Evolutionary conservation across 1,140 invertebrate genomes (phyloP).

Genomic region (Bombus sylvicola): DNA sequence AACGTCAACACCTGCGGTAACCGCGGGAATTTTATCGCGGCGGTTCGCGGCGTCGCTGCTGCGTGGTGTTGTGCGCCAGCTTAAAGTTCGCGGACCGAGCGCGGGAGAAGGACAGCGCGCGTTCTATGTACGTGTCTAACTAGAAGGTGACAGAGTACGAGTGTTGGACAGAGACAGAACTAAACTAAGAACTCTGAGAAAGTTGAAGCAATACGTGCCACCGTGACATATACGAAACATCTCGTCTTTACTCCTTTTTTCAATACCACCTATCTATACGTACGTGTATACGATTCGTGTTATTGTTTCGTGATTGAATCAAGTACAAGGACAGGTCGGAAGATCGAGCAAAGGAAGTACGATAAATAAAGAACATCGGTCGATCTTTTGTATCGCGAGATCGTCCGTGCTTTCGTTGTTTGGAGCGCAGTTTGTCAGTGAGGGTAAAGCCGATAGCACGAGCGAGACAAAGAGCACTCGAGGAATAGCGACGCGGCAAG

Average conservation of each 20-base stretch:
- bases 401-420: constrained; percentile 20
- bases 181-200: constrained; percentile 47
- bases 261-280: neutral
- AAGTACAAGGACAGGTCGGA: constrained; percentile 27
- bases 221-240: constrained; percentile 4
- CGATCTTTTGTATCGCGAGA: constrained; percentile 39
- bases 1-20: constrained; percentile 53
- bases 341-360: neutral
- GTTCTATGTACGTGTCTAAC: neutral
- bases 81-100: constrained; percentile 56
- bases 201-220: constrained; percentile 52
- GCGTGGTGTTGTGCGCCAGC: constrained; percentile 56
- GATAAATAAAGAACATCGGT: constrained; percentile 15
- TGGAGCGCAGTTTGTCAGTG: constrained; percentile 20
- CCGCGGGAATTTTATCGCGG: constrained; percentile 61
- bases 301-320: constrained; percentile 1
- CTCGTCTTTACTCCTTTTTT: neutral
- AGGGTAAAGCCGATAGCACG: constrained; percentile 22
- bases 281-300: neutral
- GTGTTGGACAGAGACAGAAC: constrained; percentile 19
- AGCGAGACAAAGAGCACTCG: neutral
- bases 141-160: constrained; percentile 9
- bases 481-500: neutral
- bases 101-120: constrained; percentile 49
- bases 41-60: constrained; percentile 56